These are phyloP conservation scores for Rhabdomys dilectus DNA, from an alignment of 2,113 vertebrate species.

Conservation along the genomic window DNA sequence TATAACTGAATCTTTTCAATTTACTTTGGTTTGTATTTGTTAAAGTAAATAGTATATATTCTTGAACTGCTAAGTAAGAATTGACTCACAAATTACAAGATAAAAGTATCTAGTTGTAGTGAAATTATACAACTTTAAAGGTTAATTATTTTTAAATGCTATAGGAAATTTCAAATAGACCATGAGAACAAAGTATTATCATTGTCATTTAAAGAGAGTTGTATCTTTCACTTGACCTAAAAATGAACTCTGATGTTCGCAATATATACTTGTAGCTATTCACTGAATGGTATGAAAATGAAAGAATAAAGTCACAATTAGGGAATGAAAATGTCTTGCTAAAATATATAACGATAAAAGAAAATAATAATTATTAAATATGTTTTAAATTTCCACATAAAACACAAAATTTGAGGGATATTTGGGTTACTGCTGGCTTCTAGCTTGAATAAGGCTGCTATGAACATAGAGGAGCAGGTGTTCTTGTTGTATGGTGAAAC, in stretches of 20 bases:
- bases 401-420: background rate
- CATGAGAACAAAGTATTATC: background rate
- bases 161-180: background rate
- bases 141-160: background rate
- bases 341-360: too few species aligned
- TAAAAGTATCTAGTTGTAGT: background rate
- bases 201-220: background rate
- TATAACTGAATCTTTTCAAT: background rate
- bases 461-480: background rate
- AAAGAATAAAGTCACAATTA: background rate
- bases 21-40: background rate
- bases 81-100: background rate
- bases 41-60: background rate
- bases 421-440: background rate
- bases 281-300: background rate
- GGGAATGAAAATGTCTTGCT: too few species aligned
- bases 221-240: background rate
- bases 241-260: background rate
- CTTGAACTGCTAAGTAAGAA: constrained; percentile 24
- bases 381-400: background rate
- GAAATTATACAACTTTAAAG: background rate
- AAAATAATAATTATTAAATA: too few species aligned
- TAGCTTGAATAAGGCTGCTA: background rate
- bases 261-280: background rate
- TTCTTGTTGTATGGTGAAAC: background rate